A percentile compares a stretch with the other conserved stretches of the same genome.
phyloP scores from a whole-genome alignment of 2,797 vertebrate species.

The Pantherophis vulpinus region DNA sequence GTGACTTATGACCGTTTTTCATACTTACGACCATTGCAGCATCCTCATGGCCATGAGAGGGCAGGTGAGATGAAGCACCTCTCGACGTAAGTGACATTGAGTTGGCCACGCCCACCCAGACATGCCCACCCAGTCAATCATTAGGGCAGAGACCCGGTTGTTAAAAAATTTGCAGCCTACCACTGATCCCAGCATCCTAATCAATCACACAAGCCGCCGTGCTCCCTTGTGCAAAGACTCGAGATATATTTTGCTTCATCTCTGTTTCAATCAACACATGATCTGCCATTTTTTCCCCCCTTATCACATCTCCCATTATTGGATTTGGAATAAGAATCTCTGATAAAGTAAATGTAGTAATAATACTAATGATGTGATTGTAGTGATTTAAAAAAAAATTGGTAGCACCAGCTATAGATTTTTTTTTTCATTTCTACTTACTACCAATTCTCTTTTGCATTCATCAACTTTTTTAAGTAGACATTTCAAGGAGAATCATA shows the following conservation, averaged over 20 bases:
- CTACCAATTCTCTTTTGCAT: background rate
- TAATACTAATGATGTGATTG: background rate
- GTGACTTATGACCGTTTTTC: too few species aligned
- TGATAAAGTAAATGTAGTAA: background rate
- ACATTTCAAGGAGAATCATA: background rate
- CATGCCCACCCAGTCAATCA: too few species aligned
- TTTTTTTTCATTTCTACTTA: background rate
- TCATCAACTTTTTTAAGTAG: background rate
- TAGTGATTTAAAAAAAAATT: background rate
- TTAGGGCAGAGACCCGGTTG: too few species aligned
- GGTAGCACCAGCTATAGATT: background rate
- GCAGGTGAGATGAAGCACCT: rapidly evolving
- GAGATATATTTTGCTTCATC: background rate
- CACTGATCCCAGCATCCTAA: too few species aligned
- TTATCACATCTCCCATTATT: background rate
- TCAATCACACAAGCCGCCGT: background rate
- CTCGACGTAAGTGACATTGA: too few species aligned
- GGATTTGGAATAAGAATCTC: background rate
- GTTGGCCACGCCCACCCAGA: too few species aligned
- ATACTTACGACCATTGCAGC: too few species aligned
- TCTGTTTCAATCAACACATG: background rate
- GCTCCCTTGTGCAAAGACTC: background rate
- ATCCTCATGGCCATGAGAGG: too few species aligned
- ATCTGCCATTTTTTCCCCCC: background rate
- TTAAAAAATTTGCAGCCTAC: too few species aligned